A percentile compares a stretch with the other conserved stretches of the same genome.
phyloP scores from a whole-genome alignment of 2,113 vertebrate species.

The Pseudopodoces humilis region DNA sequence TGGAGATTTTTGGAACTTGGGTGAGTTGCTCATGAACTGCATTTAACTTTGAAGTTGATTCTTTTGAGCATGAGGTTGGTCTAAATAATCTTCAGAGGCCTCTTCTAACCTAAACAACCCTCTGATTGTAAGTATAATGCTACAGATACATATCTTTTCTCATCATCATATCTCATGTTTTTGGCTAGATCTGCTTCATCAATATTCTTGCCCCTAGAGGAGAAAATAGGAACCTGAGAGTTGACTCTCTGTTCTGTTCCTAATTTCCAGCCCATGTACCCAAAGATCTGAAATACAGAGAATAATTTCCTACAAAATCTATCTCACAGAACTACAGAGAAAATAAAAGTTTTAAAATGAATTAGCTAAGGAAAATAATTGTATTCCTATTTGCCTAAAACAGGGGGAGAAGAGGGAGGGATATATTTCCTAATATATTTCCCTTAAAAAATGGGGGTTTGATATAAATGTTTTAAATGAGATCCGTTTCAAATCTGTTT shows the following conservation, averaged over 20 bases:
- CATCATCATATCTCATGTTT: neutral
- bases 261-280: neutral
- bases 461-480: constrained; percentile 29
- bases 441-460: neutral
- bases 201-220: neutral
- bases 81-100: neutral
- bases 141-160: neutral
- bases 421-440: neutral
- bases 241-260: neutral
- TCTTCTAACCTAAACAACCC: neutral
- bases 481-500: constrained; percentile 22
- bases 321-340: neutral
- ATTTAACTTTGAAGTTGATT: neutral
- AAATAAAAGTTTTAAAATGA: neutral
- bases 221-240: neutral
- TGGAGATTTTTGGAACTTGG: neutral
- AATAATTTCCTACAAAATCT: neutral
- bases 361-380: neutral
- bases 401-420: accelerated
- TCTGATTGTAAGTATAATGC: neutral
- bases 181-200: neutral
- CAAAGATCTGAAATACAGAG: neutral
- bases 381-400: constrained; percentile 32
- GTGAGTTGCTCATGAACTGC: neutral
- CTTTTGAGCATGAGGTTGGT: neutral